Percentiles rank a stretch among this genome's conserved stretches.
Evolutionary conservation across 2,113 vertebrate genomes (phyloP).

Genomic region (Grallaria varia): DNA sequence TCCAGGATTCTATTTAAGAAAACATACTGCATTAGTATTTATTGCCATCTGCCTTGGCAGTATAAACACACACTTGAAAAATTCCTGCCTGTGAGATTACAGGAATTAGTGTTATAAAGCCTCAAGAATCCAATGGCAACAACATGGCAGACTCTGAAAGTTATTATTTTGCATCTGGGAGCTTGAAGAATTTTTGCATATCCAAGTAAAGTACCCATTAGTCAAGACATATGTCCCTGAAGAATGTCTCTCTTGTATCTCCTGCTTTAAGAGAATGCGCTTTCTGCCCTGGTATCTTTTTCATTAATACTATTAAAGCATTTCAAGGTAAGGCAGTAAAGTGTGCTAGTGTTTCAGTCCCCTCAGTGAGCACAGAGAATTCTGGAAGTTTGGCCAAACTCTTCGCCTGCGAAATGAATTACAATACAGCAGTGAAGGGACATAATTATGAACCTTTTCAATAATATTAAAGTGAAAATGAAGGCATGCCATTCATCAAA

Average conservation of each 20-base stretch:
- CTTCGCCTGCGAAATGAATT: not conserved
- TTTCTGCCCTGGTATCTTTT: not conserved
- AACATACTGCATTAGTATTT: not conserved
- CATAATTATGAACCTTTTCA: not conserved
- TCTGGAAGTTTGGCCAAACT: not conserved
- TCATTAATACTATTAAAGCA: not conserved
- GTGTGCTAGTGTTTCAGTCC: not conserved
- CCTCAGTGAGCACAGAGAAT: not conserved
- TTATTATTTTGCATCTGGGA: not conserved
- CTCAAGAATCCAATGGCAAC: not conserved
- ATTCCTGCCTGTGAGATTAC: not conserved
- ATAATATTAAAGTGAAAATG: not conserved
- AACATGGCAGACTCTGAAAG: not conserved
- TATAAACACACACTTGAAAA: not conserved
- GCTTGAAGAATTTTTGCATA: not conserved
- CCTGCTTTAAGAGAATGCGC: not conserved
- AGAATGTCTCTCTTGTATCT: not conserved
- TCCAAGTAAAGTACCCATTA: not conserved
- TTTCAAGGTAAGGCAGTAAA: not conserved
- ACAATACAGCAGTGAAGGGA: not conserved
- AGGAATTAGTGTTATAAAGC: not conserved
- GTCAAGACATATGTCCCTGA: not conserved
- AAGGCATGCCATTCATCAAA: not conserved
- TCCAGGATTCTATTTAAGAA: slow-evolving; percentile 83
- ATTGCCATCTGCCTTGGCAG: not conserved